Evolutionary conservation across 1,140 invertebrate species (phyloP).

Genomic region (Capitella teleta): DNA sequence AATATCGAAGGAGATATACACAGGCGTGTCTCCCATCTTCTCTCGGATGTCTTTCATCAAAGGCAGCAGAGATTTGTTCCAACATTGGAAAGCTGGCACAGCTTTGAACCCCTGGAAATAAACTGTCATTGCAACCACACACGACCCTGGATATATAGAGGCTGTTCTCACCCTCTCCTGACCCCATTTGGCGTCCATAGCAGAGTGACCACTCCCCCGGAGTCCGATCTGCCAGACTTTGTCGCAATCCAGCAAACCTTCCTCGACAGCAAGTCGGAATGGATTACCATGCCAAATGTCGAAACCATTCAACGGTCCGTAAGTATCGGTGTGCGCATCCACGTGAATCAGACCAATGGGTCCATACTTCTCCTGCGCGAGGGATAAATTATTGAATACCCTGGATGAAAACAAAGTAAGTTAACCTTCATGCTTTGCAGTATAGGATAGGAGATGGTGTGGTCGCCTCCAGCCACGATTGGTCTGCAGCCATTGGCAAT

Average conservation of each 20-base stretch:
- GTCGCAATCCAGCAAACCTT: slow-evolving; percentile 33
- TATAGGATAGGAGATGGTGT: too few relatives aligned
- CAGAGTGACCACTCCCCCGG: too few relatives aligned
- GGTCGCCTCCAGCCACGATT: too few relatives aligned
- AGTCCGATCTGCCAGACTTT: slow-evolving; percentile 41
- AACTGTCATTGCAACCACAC: too few relatives aligned
- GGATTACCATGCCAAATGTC: slow-evolving; percentile 39
- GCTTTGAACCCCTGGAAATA: slow-evolving; percentile 24
- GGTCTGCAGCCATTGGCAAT: too few relatives aligned
- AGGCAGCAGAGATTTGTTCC: slow-evolving; percentile 26
- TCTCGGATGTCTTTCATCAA: slow-evolving; percentile 28
- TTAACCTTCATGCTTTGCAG: too few relatives aligned
- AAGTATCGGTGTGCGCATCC: slow-evolving; percentile 37
- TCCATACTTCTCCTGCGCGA: slow-evolving; percentile 33
- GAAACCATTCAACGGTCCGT: slow-evolving; percentile 28
- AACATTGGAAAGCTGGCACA: slow-evolving; percentile 22
- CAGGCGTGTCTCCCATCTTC: slow-evolving; percentile 49
- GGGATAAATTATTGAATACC: too few relatives aligned
- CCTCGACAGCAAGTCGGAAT: slow-evolving; percentile 37
- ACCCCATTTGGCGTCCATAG: too few relatives aligned
- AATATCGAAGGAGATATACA: slow-evolving; percentile 86
- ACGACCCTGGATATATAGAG: too few relatives aligned
- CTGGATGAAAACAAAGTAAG: too few relatives aligned
- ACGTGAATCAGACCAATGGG: slow-evolving; percentile 39
- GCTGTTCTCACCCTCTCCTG: too few relatives aligned